A percentile compares a stretch with the other conserved stretches of the same genome.
These are phyloP conservation scores for Branchinecta lindahli DNA, from an alignment of 1,140 invertebrate species.

Conservation along the genomic window DNA sequence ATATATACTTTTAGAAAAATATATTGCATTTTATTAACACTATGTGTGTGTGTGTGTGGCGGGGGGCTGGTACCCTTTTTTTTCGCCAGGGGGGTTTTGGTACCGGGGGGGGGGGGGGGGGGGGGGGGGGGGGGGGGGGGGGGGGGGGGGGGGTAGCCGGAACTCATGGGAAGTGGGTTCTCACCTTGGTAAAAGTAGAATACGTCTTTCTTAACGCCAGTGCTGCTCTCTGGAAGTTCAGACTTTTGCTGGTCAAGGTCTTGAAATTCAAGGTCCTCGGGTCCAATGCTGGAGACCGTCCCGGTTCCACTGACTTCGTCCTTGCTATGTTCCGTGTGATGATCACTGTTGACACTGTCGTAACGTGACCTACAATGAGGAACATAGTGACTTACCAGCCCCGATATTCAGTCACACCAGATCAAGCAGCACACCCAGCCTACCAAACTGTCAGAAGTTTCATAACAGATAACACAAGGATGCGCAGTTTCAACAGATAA, in stretches of 20 bases:
- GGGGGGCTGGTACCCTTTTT: too few species aligned
- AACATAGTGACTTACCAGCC: constrained; percentile 10
- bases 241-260: not conserved
- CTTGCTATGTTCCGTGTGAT: not conserved
- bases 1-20: too few species aligned
- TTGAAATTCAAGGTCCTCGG: constrained; percentile 26
- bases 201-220: constrained; percentile 25
- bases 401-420: constrained; percentile 13
- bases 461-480: too few species aligned
- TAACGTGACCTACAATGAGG: constrained; percentile 20
- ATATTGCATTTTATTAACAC: too few species aligned
- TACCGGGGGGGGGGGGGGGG: too few species aligned
- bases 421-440: not conserved
- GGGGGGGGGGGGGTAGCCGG: too few species aligned
- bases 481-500: too few species aligned
- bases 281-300: constrained; percentile 20
- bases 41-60: too few species aligned
- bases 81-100: too few species aligned
- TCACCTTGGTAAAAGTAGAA: constrained; percentile 79
- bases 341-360: constrained; percentile 27
- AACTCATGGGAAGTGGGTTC: too few species aligned
- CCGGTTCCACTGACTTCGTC: constrained; percentile 21
- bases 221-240: not conserved
- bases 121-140: too few species aligned
- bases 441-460: not conserved